Evolutionary conservation across 1,140 invertebrate genomes (phyloP).

Genomic region (Pseudomyrmex cubaensis): DNA sequence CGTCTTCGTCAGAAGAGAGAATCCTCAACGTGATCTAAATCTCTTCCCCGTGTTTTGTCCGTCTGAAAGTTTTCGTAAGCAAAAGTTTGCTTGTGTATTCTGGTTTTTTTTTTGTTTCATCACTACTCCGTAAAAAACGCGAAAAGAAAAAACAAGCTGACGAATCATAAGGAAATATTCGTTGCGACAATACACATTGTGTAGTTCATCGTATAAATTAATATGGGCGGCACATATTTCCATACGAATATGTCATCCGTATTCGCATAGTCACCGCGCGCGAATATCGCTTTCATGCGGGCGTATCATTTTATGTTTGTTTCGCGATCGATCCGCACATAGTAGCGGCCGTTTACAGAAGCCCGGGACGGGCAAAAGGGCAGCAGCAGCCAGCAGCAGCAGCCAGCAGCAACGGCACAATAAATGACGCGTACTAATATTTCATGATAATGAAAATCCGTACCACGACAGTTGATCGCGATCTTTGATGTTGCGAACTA

Average conservation of each 20-base stretch:
- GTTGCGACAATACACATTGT: conserved; percentile 42
- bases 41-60: no score
- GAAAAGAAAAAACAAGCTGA: no score
- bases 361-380: conserved; percentile 44
- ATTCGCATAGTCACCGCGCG: conserved; percentile 44
- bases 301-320: conserved; percentile 62
- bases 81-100: no score
- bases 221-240: conserved; percentile 39
- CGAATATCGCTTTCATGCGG: conserved; percentile 42
- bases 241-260: conserved; percentile 59
- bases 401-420: conserved; percentile 1
- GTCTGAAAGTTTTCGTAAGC: no score
- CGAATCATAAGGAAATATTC: conserved; percentile 54
- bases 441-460: conserved; percentile 54
- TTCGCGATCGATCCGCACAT: conserved; percentile 54
- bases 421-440: conserved; percentile 56
- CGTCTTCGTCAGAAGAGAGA: no score
- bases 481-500: conserved; percentile 25
- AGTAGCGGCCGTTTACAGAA: conserved; percentile 48
- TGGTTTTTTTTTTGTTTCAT: no score
- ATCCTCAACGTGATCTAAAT: no score
- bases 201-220: conserved; percentile 49
- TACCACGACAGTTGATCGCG: conserved; percentile 33
- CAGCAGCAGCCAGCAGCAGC: conserved; percentile 8
- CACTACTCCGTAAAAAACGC: no score